Base-by-base conservation (phyloP, 2,888 invertebrate species). In the Melipona beecheii region DNA sequence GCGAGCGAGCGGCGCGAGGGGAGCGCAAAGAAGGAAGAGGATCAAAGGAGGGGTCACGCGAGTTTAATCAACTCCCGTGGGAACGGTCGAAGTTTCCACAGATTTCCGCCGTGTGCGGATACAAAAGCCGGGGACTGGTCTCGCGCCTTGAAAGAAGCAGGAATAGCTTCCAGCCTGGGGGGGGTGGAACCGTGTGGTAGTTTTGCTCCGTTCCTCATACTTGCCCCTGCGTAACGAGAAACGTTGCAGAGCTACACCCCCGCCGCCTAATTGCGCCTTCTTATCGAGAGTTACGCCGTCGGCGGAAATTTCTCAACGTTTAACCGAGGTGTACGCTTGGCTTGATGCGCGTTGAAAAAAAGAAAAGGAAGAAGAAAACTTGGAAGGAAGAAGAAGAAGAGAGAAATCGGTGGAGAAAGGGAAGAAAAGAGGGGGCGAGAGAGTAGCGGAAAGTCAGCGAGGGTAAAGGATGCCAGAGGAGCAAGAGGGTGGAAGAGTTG, bases 61-160 rank as follows among this genome's bases (percentile, higher is more conserved):
- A 83, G 84, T 84, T 79, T 73, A 79, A 84, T 84, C 84, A 79
- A 83, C 71, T 83, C 69, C 56, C 68, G 27, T 68, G 74, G 60
- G 65, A 74, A 70, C 66, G 69, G 65, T 72, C 62, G 24, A 70
- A 74, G 66, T 76, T 77, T 72, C 31, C 43, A 5, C 56, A 85
- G 79, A 71, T 78, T 79, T n/a, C n/a, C 64, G 49, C 71, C 27
- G 52, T n/a, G 52, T 4, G 36, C 24, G 54, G 70, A 74, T 73
- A 71, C 75, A 64, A 70, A 77, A 65, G 43, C 43, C 43, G 73
- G 56, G 69, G 56, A 15, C 43, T 50, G 56, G 31, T 68, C 49
- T 65, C 56, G 56, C 69, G 11, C n/a, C 13, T 43, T 50, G 24
- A 56, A 68, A 50, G 43, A 73, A 69, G 11, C 17, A n/a, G 65